Evolutionary conservation across 2,113 vertebrate genomes (phyloP).

Genomic region (Periophthalmodon schlosseri): DNA sequence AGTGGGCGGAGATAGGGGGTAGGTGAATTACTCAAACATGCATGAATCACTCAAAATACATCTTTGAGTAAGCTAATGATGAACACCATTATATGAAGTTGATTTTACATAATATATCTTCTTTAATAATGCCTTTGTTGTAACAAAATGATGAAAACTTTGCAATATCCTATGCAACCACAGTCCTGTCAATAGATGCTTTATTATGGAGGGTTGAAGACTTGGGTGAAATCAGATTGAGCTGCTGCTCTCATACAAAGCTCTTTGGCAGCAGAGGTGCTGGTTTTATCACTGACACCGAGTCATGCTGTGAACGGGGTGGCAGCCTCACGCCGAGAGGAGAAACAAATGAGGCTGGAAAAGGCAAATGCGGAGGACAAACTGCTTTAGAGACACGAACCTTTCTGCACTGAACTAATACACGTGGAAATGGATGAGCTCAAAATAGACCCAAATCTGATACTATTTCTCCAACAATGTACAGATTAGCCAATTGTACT

Average conservation of each 20-base stretch:
- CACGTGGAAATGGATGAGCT: too few species aligned
- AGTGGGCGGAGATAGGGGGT: too few species aligned
- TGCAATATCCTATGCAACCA: neutral
- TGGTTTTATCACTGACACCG: constrained; percentile 30
- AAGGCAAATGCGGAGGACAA: constrained; percentile 24
- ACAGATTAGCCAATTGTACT: too few species aligned
- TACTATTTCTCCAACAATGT: too few species aligned
- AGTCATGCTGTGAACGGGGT: constrained; percentile 37
- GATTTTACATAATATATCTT: neutral
- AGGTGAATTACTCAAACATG: too few species aligned
- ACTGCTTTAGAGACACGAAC: constrained; percentile 14
- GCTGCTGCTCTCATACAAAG: constrained; percentile 22
- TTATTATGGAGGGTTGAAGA: constrained; percentile 7
- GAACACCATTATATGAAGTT: too few species aligned
- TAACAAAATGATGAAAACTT: neutral
- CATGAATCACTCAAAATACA: too few species aligned
- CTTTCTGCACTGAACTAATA: neutral
- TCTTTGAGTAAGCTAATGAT: too few species aligned
- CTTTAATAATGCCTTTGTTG: neutral
- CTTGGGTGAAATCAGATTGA: constrained; percentile 30
- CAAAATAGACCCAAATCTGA: too few species aligned
- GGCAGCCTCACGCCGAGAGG: constrained; percentile 32
- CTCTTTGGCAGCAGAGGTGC: constrained; percentile 25
- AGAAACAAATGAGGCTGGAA: constrained; percentile 33
- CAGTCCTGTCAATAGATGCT: neutral